Evolutionary conservation across 2,797 vertebrate species (phyloP).

Genomic region (Microctenopoma steveboyesi): DNA sequence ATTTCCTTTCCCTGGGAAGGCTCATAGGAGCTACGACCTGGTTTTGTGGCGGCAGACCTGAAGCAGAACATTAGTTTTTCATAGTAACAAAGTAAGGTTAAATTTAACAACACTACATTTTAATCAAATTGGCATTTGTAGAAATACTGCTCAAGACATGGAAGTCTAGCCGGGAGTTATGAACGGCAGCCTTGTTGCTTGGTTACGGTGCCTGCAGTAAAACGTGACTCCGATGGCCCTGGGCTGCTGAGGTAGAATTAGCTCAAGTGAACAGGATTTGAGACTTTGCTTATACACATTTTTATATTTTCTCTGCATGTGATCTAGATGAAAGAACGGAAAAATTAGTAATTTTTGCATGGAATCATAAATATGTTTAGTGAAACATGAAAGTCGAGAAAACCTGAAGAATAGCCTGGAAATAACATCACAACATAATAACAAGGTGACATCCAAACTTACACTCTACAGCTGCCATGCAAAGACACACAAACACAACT

Average conservation of each 20-base stretch:
- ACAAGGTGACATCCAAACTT: neutral
- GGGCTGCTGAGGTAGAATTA: constrained; percentile 48
- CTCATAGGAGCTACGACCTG: constrained; percentile 9
- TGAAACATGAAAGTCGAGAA: neutral
- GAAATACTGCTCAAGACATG: constrained; percentile 30
- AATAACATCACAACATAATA: constrained; percentile 3
- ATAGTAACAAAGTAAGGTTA: constrained; percentile 38
- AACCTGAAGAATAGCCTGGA: neutral
- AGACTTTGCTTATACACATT: constrained; percentile 35
- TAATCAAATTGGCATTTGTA: constrained; percentile 73
- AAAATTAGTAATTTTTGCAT: neutral
- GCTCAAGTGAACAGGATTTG: constrained; percentile 39
- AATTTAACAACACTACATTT: constrained; percentile 57
- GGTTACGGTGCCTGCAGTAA: constrained; percentile 69
- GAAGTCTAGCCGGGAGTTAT: constrained; percentile 54
- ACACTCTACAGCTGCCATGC: neutral
- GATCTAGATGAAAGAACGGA: constrained; percentile 6
- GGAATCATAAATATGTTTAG: constrained; percentile 4
- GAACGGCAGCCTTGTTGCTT: constrained; percentile 66
- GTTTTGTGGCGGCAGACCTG: constrained; percentile 18
- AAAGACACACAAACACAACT: neutral
- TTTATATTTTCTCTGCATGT: constrained; percentile 19
- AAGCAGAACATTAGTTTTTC: constrained; percentile 36
- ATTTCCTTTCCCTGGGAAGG: neutral
- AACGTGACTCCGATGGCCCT: constrained; percentile 57